A percentile compares a stretch with the other conserved stretches of the same genome.
Evolutionary conservation across 2,113 vertebrate genomes (phyloP).

Genomic region (Chamaetylas fuelleborni): DNA sequence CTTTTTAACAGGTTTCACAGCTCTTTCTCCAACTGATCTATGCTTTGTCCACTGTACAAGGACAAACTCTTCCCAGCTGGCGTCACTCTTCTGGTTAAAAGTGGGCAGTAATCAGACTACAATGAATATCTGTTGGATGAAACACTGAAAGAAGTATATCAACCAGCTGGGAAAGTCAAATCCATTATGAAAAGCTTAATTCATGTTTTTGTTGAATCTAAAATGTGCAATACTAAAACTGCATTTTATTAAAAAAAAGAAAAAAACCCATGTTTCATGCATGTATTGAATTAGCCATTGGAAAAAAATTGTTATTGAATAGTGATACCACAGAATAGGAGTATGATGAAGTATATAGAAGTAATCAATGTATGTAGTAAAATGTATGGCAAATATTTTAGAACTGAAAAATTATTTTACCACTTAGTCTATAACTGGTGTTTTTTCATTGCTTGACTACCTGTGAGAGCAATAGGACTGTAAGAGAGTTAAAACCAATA

Average conservation of each 20-base stretch:
- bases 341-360: not conserved
- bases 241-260: not conserved
- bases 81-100: not conserved
- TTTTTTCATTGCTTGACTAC: not conserved
- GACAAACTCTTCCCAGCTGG: not conserved
- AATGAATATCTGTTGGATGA: not conserved
- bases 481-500: not conserved
- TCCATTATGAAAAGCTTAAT: not conserved
- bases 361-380: not conserved
- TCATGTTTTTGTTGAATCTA: not conserved
- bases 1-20: not conserved
- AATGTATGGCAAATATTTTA: not conserved
- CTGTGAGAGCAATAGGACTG: not conserved
- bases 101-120: not conserved
- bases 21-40: not conserved
- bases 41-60: not conserved
- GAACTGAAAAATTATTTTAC: not conserved
- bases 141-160: not conserved
- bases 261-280: fast-evolving
- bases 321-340: not conserved
- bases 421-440: not conserved
- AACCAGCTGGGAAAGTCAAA: not conserved
- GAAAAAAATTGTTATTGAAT: not conserved
- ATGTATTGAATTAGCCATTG: not conserved
- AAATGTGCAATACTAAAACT: not conserved